Base-by-base conservation (phyloP, 2,888 invertebrate species). In the Brachycybe producta region DNA sequence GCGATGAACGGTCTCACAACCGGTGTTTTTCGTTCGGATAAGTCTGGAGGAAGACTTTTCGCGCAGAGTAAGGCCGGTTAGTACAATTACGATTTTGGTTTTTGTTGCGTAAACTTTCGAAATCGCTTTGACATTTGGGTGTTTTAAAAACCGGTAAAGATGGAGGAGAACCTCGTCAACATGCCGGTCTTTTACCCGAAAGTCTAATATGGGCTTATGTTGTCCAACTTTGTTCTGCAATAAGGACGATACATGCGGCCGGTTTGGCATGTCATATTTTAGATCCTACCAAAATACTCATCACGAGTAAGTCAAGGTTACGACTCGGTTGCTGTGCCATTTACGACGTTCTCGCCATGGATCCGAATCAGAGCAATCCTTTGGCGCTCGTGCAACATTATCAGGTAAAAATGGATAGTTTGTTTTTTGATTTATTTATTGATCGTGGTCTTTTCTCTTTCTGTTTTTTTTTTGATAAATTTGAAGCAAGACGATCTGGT, bases 181-280 rank as follows among this genome's bases (percentile, higher is more conserved):
- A 75, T 60, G 78, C 76, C 58, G 70, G 74, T 49, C 69, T 87
- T 65, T 73, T 95, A 55, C 84, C 92, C 0, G 97, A 97, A 66
- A 80, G 84, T 34, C 78, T 86, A 47, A 79, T 98, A 57, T 98
- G 97, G 97, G 85, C 85, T 59, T 84, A 92, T 60, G 79, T 97
- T 42, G 90, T 97, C 60, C 94, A 98, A 69, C 73, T 98, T 56
- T 91, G 91, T 27, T 87, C 92, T 2, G 95, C 90, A 1, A 72
- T 98, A 57, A 76, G 95, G 51, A 81, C 84, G 52, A 84, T 97
- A 58, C 97, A 98, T 70, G 79, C 78, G 47, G 75, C 76, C 55
- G 79, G 80, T 38, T 70, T 85, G 58, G 82, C 84, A 1, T 82
- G 79, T 61, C 80, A 92, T 64, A 81, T 81, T 60, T 70, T 98